Conservation (phyloP, 92 coral and sea anemone genomes). For the Montipora capitata region DNA sequence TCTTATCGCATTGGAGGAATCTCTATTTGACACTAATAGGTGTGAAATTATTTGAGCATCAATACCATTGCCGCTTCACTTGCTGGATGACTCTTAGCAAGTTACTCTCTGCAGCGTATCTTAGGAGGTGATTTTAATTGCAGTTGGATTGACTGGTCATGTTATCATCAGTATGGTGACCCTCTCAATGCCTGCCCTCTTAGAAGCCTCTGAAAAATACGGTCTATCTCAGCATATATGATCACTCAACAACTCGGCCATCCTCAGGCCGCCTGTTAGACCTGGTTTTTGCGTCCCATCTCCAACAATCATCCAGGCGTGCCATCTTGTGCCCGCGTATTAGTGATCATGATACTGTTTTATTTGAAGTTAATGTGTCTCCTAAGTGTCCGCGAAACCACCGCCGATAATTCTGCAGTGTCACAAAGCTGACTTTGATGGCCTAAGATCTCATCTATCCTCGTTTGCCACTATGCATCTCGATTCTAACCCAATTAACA, state of each 20-base stretch:
- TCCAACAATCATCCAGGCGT: slow-evolving; percentile 50
- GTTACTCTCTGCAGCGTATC: too few species aligned
- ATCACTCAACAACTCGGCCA: slow-evolving; percentile 39
- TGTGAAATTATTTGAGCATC: too few species aligned
- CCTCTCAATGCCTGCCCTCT: too few species aligned
- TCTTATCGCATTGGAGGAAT: too few species aligned
- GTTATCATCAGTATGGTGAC: too few species aligned
- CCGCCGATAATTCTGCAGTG: background rate
- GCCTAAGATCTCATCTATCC: background rate
- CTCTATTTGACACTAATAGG: too few species aligned
- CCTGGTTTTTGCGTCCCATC: slow-evolving; percentile 41
- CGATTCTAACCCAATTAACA: background rate
- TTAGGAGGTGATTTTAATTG: too few species aligned
- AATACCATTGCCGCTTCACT: too few species aligned
- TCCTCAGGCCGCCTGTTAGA: slow-evolving; percentile 58
- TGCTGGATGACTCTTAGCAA: too few species aligned
- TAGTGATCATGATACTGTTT: slow-evolving; percentile 60
- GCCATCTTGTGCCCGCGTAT: slow-evolving; percentile 65
- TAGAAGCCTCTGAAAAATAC: too few species aligned
- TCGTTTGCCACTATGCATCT: background rate
- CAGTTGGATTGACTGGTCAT: too few species aligned
- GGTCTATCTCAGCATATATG: too few species aligned
- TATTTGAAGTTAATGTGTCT: slow-evolving; percentile 58
- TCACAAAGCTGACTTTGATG: slow-evolving; percentile 34
- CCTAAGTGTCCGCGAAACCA: slow-evolving; percentile 8